Evolutionary conservation across 2,113 vertebrate genomes (phyloP), one percentile per base, ranked within the genome.

Genomic region (Piaya cayana): DNA sequence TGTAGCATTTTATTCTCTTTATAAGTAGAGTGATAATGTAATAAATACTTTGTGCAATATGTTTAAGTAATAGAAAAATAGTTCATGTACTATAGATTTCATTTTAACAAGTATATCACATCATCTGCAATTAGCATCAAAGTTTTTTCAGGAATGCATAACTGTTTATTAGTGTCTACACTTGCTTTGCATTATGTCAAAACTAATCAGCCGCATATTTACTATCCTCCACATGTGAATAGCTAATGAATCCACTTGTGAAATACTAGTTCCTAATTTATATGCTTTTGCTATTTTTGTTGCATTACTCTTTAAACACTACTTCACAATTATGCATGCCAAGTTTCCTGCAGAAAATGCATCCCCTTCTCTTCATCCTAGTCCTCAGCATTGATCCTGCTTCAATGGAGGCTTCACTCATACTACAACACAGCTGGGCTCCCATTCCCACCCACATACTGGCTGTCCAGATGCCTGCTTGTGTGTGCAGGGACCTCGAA

Each of bases 401-500:
- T 20, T 19, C 59, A 5, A 0, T 5, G 9, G 3, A 5, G 36
- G 18, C 36, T 83, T 3, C 4, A 3, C 8, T 32, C 29, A 1
- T 11, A 2, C 17, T 47, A 78, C 32, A 10, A 19, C 36, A 30
- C 26, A 16, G 3, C 5, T 59, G 70, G 62, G 29, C 15, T 70
- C 74, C 56, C 4, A 1, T 36, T 78, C 34, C 75, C 29, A 79
- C 14, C 32, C 19, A 32, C 53, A 79, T 0, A 0, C 26, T 15
- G 42, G 15, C 8, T 12, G 15, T 3, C 29, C 37, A 8, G 4
- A n/a, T 3, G 2, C 6, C 26, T 29, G 8, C 27, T 34, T 3
- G 3, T 1, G 4, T 5, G 9, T 56, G 53, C n/a, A 47, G 9
- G 16, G 16, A 53, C 5, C 2, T 78, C n/a, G 62, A 58, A 43